phyloP scores from a whole-genome alignment of 2,888 invertebrate species.

The Gastrophysa polygoni region DNA sequence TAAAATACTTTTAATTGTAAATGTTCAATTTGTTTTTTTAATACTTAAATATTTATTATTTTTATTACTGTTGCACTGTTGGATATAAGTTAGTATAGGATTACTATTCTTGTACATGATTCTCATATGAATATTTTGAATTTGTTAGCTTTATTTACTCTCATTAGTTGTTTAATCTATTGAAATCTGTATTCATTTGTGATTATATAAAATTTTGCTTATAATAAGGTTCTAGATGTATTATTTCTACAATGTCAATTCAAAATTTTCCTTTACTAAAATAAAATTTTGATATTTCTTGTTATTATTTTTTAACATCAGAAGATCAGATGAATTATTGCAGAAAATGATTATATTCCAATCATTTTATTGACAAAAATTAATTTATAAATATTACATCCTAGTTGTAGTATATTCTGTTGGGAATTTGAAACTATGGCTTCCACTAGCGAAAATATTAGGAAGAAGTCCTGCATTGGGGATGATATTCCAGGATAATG shows the following conservation, averaged over 20 bases:
- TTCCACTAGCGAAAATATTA: constrained; percentile 81
- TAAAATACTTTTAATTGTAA: constrained; percentile 23
- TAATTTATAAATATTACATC: constrained; percentile 55
- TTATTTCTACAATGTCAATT: background rate
- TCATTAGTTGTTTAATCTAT: background rate
- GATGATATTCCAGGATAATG: constrained; percentile 97
- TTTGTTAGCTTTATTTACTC: background rate
- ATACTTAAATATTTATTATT: constrained; percentile 30
- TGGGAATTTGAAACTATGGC: constrained; percentile 90
- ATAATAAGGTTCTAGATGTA: background rate
- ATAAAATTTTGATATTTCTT: background rate
- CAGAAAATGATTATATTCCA: background rate
- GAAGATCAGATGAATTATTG: background rate
- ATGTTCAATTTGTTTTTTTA: constrained; percentile 23
- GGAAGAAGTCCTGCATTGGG: constrained; percentile 97
- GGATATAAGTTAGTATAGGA: constrained; percentile 23
- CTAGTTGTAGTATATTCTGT: constrained; percentile 78
- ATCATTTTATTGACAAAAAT: constrained; percentile 1
- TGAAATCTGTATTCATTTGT: background rate
- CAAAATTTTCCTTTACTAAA: background rate
- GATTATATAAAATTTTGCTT: background rate
- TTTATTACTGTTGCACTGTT: constrained; percentile 37
- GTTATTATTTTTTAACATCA: too few species aligned
- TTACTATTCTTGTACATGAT: constrained; percentile 7
- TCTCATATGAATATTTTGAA: background rate